Conservation (phyloP, 2,888 invertebrate species). For the Incurvaria masculella region DNA sequence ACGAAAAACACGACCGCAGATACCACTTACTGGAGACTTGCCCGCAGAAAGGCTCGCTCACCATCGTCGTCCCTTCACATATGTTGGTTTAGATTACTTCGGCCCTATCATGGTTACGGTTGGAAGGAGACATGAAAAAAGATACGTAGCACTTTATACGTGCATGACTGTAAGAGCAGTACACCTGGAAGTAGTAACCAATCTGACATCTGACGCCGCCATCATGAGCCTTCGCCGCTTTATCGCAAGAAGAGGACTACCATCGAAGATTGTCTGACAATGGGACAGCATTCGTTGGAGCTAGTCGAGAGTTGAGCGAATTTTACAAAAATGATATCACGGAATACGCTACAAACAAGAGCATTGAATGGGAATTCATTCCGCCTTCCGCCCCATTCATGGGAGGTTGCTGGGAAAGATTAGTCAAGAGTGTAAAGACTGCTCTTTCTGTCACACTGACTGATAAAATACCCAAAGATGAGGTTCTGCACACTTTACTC, state of each 20-base stretch:
- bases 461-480: neutral
- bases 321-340: neutral
- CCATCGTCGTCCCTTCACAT: constrained; percentile 7
- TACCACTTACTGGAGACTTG: constrained; percentile 9
- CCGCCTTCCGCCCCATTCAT: constrained; percentile 3
- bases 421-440: neutral
- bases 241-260: constrained; percentile 1
- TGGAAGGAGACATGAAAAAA: constrained; percentile 12
- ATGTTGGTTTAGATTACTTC: constrained; percentile 14
- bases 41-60: constrained; percentile 7
- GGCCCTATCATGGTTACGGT: constrained; percentile 13
- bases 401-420: constrained; percentile 2
- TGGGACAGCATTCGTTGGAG: constrained; percentile 1
- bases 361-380: neutral
- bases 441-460: neutral
- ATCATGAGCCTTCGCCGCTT: constrained; percentile 3
- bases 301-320: neutral
- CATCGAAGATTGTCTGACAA: constrained; percentile 4
- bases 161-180: constrained; percentile 7
- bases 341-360: constrained; percentile 2
- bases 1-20: neutral
- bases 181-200: constrained; percentile 4
- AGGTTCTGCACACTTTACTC: neutral
- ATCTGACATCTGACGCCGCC: constrained; percentile 9
- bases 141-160: constrained; percentile 7